Percentiles rank a stretch among this genome's conserved stretches.
phyloP scores from a whole-genome alignment of 92 coral and sea anemone species.

The Bergia puertoricense region DNA sequence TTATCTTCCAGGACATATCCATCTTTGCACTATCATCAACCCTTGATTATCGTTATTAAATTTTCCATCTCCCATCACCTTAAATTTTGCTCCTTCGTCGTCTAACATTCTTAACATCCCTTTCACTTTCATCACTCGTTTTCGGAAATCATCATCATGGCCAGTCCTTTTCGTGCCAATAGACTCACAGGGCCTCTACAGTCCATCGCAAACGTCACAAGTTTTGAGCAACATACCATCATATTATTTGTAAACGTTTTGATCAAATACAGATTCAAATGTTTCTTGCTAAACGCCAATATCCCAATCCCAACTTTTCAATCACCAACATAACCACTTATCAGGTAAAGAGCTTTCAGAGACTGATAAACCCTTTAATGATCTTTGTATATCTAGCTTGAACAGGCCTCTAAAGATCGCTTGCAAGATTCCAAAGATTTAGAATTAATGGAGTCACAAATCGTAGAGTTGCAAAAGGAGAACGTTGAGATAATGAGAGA shows the following conservation, averaged over 20 bases:
- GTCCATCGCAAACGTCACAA: no score
- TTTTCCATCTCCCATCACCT: no score
- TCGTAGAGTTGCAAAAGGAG: neutral
- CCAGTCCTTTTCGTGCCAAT: no score
- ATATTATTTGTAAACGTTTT: neutral
- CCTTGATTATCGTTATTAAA: no score
- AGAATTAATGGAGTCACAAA: neutral
- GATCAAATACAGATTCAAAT: no score
- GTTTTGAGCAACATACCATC: neutral
- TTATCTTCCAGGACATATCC: no score
- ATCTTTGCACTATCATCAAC: no score
- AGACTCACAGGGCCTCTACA: no score
- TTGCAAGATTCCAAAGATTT: neutral
- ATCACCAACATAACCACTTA: neutral
- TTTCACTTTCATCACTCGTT: no score
- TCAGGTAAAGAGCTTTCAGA: neutral
- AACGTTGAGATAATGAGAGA: neutral
- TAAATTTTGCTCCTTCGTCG: no score
- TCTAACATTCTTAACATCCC: no score
- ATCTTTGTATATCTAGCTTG: neutral
- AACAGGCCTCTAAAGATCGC: neutral
- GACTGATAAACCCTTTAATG: neutral
- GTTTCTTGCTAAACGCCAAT: neutral
- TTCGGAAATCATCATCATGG: no score
- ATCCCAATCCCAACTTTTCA: neutral